Base-by-base conservation (phyloP, 2,797 vertebrate genomes). In the Artibeus jamaicensis region DNA sequence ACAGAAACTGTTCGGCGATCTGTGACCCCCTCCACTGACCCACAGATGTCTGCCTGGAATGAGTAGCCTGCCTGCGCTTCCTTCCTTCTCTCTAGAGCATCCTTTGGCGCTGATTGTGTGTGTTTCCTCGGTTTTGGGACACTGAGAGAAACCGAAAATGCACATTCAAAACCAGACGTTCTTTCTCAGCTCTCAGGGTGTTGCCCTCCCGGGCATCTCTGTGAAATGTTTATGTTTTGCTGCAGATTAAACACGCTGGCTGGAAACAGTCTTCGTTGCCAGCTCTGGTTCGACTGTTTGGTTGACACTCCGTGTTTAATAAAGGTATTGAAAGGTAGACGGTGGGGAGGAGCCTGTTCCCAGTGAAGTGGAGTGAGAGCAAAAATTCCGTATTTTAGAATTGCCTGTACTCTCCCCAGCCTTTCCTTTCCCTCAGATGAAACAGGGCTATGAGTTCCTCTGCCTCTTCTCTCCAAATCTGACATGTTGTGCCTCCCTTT, bases 51-150 rank as follows among this genome's bases (percentile, higher is more conserved):
- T 74, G 44, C 77, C 82, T 37, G 88, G 77, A 86, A 19, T 9
- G 34, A 53, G 65, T 9, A 9, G 48, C 46, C 34, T 0, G 78
- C n/a, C n/a, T 37, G 21, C 18, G 21, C 70, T 53, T 46, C 70
- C 89, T 84, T 24, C 62, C 59, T 14, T 42, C 12, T 48, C 19
- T 67, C n/a, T 5, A 6, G 86, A 81, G 96, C 94, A 96, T 96
- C 95, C 48, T 81, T 82, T 4, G 85, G 62, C 57, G 9, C 53
- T 32, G 19, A 0, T 21, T 55, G 22, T 57, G 50, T 53, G 50
- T 50, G 50, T 19, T 10, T 26, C 1, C 59, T 62, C 32, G 87
- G 15, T 76, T 76, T 81, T n/a, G 76, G 81, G 53, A 68, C 78
- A 3, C 29, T 46, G 57, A 42, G 44, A 92, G 89, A 82, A 92